Evolutionary conservation across 2,113 vertebrate species (phyloP).

Genomic region (Tor tambroides): DNA sequence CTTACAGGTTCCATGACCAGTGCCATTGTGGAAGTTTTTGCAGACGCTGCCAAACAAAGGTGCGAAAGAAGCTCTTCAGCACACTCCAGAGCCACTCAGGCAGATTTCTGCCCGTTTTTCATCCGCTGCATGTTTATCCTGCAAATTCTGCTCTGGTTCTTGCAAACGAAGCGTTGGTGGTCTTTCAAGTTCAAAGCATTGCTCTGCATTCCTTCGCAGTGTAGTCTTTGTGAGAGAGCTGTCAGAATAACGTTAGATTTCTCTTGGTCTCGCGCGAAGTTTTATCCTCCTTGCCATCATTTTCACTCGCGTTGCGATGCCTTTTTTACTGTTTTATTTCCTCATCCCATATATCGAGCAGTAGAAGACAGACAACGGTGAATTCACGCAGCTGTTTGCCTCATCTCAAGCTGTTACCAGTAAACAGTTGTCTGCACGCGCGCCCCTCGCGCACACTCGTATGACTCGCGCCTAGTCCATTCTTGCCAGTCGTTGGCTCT

Average conservation of each 20-base stretch:
- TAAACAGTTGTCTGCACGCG: slow-evolving; percentile 35
- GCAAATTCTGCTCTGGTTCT: slow-evolving; percentile 39
- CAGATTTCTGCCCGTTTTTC: slow-evolving; percentile 9
- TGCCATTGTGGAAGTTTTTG: slow-evolving; percentile 79
- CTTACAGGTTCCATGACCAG: slow-evolving; percentile 82
- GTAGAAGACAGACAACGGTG: neutral
- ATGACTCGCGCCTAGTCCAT: too few species aligned
- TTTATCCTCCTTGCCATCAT: slow-evolving; percentile 66
- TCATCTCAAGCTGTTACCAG: slow-evolving; percentile 33
- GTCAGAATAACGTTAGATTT: neutral
- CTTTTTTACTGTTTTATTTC: neutral
- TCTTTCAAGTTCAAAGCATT: slow-evolving; percentile 65
- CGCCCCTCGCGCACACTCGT: slow-evolving; percentile 10
- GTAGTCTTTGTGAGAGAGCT: slow-evolving; percentile 52
- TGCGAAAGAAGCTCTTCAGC: slow-evolving; percentile 49
- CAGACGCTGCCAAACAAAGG: slow-evolving; percentile 69
- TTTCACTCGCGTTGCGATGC: slow-evolving; percentile 28
- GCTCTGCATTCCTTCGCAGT: slow-evolving; percentile 71
- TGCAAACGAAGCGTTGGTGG: slow-evolving; percentile 58
- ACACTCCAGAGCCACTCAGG: neutral
- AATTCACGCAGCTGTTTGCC: neutral
- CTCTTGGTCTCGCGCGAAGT: slow-evolving; percentile 55
- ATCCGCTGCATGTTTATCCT: slow-evolving; percentile 39
- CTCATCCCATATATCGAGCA: neutral
- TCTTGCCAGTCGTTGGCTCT: slow-evolving; percentile 40